phyloP scores from a whole-genome alignment of 1,140 invertebrate genomes.

The Varroa destructor region DNA sequence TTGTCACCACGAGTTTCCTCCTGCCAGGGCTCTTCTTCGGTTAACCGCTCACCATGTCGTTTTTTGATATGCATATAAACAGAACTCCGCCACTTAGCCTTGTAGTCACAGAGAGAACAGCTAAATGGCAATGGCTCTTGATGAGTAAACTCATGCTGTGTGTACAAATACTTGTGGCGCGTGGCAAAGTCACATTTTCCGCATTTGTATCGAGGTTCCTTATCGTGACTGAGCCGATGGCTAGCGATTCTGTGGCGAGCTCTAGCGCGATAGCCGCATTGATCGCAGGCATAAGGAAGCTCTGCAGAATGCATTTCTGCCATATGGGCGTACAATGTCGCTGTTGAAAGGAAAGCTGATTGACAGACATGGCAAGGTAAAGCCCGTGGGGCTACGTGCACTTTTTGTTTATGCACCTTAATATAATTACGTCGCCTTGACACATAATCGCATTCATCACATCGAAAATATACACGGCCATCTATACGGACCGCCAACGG shows the following conservation, averaged over 20 bases:
- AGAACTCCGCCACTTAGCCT: conserved; percentile 14
- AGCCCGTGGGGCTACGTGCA: conserved; percentile 7
- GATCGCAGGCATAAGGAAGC: conserved; percentile 8
- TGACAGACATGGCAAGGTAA: conserved; percentile 10
- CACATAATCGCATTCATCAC: conserved; percentile 22
- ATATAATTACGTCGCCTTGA: conserved; percentile 3
- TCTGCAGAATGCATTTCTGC: conserved; percentile 1
- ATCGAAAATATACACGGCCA: not conserved
- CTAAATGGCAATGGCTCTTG: conserved; percentile 15
- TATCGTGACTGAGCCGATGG: conserved; percentile 15
- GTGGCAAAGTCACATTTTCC: not conserved
- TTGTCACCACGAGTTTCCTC: no score
- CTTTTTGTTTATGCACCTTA: conserved; percentile 20
- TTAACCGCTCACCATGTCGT: conserved; percentile 20
- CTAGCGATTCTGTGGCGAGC: conserved; percentile 12
- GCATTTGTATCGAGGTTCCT: conserved; percentile 13
- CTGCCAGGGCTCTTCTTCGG: not conserved
- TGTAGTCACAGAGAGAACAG: conserved; percentile 19
- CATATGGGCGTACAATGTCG: conserved; percentile 18
- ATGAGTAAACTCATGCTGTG: conserved; percentile 18
- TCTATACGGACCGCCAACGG: not conserved
- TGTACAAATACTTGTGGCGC: conserved; percentile 7
- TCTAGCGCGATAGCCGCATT: conserved; percentile 17
- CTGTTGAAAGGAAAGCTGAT: not conserved
- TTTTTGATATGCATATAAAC: conserved; percentile 27